Percentiles rank a stretch among this genome's conserved stretches.
phyloP scores from a whole-genome alignment of 2,113 vertebrate genomes.

The Lophura nycthemera region DNA sequence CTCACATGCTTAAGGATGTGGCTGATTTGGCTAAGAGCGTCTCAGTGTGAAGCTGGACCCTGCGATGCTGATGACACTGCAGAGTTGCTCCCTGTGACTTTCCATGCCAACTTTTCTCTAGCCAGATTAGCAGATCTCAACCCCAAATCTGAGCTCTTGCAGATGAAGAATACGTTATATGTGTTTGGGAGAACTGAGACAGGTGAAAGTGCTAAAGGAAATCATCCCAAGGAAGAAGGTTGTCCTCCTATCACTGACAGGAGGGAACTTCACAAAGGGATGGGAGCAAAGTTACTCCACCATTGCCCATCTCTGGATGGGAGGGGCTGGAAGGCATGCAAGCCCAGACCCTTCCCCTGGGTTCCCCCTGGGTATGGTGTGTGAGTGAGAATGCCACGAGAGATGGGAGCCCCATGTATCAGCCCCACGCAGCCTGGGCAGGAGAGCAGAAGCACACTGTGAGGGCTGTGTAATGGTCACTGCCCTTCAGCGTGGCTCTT shows the following conservation, averaged over 20 bases:
- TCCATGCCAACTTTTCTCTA: neutral
- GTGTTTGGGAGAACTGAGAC: neutral
- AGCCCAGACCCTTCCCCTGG: neutral
- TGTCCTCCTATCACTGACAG: neutral
- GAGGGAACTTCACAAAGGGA: neutral
- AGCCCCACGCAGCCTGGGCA: neutral
- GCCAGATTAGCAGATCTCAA: rapidly evolving
- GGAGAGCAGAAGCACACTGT: neutral
- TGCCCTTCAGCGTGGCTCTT: neutral
- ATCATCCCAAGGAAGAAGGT: neutral
- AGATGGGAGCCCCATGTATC: neutral
- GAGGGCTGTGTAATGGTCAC: too few relatives aligned
- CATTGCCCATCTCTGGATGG: too few relatives aligned
- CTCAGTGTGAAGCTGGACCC: neutral
- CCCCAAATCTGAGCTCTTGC: neutral
- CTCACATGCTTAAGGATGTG: neutral
- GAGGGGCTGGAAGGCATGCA: neutral
- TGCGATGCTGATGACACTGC: neutral
- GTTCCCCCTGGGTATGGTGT: neutral
- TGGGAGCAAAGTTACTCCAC: neutral
- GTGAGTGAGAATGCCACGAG: neutral
- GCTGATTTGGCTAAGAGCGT: neutral
- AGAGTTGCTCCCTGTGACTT: neutral
- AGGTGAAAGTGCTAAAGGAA: neutral
- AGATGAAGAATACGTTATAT: neutral